phyloP scores from a whole-genome alignment of 2,797 vertebrate species.

The Poecilia wingei region DNA sequence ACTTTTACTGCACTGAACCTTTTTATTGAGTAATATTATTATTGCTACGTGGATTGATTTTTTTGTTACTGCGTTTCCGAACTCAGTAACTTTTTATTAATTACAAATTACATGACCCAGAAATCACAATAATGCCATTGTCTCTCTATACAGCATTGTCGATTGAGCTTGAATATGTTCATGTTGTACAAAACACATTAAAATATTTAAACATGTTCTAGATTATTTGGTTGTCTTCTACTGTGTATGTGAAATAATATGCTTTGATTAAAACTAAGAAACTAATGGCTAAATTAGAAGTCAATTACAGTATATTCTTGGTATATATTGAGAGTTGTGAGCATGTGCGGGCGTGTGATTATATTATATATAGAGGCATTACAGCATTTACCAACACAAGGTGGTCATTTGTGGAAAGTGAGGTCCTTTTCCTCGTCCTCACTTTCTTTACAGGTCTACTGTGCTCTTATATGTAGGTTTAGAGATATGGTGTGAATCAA shows the following conservation, averaged over 20 bases:
- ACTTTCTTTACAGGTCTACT: too few species aligned
- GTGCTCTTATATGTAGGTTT: too few species aligned
- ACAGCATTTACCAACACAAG: too few species aligned
- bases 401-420: too few species aligned
- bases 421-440: too few species aligned
- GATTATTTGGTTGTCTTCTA: neutral
- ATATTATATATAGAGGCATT: too few species aligned
- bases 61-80: neutral
- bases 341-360: neutral
- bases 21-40: too few species aligned
- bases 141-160: neutral
- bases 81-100: neutral
- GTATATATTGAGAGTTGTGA: neutral
- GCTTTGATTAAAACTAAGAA: neutral
- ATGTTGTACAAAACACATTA: neutral
- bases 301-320: conserved; percentile 9
- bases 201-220: neutral
- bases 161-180: neutral
- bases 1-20: too few species aligned
- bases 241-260: neutral
- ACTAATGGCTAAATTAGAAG: conserved; percentile 9
- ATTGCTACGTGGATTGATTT: too few species aligned
- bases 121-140: neutral
- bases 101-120: neutral
- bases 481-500: too few species aligned